Base-by-base conservation (phyloP, 2,797 vertebrate species). In the Pempheris klunzingeri region DNA sequence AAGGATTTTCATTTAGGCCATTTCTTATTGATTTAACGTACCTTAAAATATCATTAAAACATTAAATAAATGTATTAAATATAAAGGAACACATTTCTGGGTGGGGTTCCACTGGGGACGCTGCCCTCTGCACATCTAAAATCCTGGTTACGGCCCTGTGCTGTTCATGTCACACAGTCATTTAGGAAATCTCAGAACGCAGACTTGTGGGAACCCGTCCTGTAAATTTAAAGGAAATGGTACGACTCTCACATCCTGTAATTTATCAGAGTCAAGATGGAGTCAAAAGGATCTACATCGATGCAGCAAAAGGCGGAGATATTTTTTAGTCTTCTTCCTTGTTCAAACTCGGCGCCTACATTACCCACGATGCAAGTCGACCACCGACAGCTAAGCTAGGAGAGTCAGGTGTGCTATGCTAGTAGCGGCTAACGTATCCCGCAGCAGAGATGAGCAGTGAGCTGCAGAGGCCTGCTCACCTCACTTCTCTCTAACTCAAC, bases 281-380 rank as follows among this genome's bases (percentile, higher is more conserved):
- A 46, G n/a, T 20, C 1, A 14, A 10, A 32, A 46, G 7, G 4
- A 46, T 46, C 41, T 22, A 47, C 30, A 32, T 46, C 6, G 1
- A 30, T 5, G 28, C 28, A 63, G 30, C 43, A 47, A 5, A 43
- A 20, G n/a, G 17, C 20, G 14, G 38, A 20, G 15, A 43, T 11
- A 18, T 43, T 0, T 3, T 13, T 17, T 18, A 8, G n/a, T 46
- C 24, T 13, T n/a, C 26, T 26, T 61, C 22, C 8, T 47, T 4
- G 9, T 18, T 5, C 12, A 11, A 41, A 28, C 24, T 12, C 41
- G 50, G 18, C 1, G 20, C 20, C 68, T 17, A 17, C 36, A 0
- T 71, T 61, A 32, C 57, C 71, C 60, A 63, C 39, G 63, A 44
- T 72, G 70, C 58, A 44, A 2, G 10, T 26, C 9, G 4, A n/a